Base-by-base conservation (phyloP, 2,113 vertebrate genomes). In the Vidua chalybeata region DNA sequence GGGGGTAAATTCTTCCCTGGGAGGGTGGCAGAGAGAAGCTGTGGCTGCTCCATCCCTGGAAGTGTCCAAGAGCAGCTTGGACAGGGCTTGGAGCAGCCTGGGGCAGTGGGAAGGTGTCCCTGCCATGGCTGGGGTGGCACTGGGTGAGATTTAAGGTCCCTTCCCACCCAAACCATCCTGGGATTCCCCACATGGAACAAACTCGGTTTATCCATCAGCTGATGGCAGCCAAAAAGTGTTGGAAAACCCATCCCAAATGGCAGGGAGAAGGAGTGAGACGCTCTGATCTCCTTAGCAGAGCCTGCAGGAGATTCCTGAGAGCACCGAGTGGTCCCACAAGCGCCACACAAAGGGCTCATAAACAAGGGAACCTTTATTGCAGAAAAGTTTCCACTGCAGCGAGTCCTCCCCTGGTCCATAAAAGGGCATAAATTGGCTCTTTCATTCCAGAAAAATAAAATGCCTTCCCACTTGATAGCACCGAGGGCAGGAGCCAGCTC, bases 381-480 rank as follows among this genome's bases (percentile, higher is more conserved):
- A 84, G 93, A 68, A 73, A 97, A 96, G 90, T 97, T 97, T 97
- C 96, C 96, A 92, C 94, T 94, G 96, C 94, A 86, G 84, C 39
- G 9, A 92, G 89, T 87, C 94, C 94, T 95, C 88, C 80, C 97
- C 94, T 89, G 85, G 91, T 73, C 97, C 95, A 97, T 95, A 97
- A 97, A 95, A 94, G 97, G 95, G 95, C 83, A 97, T 51, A 97
- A 97, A 97, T 92, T 89, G 93, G 94, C 94, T 85, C 97, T 97
- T 98, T 98, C 96, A 89, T 85, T 96, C 83, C 95, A 97, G 97
- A 97, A 97, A 97, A 97, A 95, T 95, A 96, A 97, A 97, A 97
- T 97, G 97, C 96, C 96, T 92, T 86, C 97, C 91, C 58, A 68
- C 96, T 96, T 96, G 96, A 96, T 97, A 93, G 97, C 95, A 91